A percentile compares a stretch with the other conserved stretches of the same genome.
Conservation (phyloP, 2,797 vertebrate genomes). For the Menidia menidia region DNA sequence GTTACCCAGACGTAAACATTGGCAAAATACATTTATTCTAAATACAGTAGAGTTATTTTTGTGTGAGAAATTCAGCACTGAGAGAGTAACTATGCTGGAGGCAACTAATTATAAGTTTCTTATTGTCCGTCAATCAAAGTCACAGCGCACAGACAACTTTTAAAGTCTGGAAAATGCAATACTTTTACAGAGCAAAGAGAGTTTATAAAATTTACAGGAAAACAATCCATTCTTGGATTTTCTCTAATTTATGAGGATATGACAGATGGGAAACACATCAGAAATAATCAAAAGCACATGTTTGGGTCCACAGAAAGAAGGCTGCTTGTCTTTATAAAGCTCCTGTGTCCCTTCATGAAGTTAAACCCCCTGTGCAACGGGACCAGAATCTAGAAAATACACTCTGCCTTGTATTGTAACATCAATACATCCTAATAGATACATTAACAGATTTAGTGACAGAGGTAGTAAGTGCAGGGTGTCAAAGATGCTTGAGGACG, state of each 20-base stretch:
- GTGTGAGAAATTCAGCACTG: slow-evolving; percentile 59
- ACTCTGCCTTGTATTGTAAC: slow-evolving; percentile 13
- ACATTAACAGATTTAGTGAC: slow-evolving; percentile 67
- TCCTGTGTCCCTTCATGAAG: slow-evolving; percentile 8
- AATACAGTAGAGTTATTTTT: slow-evolving; percentile 68
- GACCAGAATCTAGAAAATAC: slow-evolving; percentile 28
- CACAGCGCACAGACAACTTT: slow-evolving; percentile 30
- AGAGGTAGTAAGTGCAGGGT: slow-evolving; percentile 63
- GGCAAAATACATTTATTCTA: slow-evolving; percentile 50
- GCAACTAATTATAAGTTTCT: slow-evolving; percentile 67
- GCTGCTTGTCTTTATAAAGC: slow-evolving; percentile 17
- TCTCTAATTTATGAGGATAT: slow-evolving; percentile 43
- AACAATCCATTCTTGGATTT: slow-evolving; percentile 28
- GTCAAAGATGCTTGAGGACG: slow-evolving; percentile 62
- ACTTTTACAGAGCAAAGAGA: slow-evolving; percentile 20
- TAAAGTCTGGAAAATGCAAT: slow-evolving; percentile 20
- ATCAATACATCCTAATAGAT: slow-evolving; percentile 39
- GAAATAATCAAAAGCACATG: slow-evolving; percentile 48
- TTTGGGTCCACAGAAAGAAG: slow-evolving; percentile 15
- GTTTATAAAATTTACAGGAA: slow-evolving; percentile 21
- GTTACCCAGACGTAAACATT: slow-evolving; percentile 62
- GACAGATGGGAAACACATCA: slow-evolving; percentile 52
- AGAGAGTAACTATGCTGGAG: slow-evolving; percentile 60
- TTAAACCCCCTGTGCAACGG: slow-evolving; percentile 17
- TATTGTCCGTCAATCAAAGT: slow-evolving; percentile 60